Evolutionary conservation across 2,797 vertebrate genomes (phyloP).

Genomic region (Petrocephalus schoutedeni): DNA sequence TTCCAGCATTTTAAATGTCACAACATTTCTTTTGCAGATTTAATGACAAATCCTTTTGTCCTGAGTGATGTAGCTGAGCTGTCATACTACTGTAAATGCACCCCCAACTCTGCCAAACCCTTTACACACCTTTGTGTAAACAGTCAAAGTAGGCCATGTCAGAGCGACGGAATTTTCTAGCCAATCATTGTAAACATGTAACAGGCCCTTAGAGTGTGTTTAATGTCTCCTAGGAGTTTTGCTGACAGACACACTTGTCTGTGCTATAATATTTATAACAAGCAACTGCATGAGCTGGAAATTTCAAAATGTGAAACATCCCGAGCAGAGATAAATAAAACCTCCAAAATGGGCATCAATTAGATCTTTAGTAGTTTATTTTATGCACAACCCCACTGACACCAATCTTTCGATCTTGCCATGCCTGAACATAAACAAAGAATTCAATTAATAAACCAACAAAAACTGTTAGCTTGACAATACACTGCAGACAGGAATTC

Average conservation of each 20-base stretch:
- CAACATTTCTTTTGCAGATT: slow-evolving; percentile 6
- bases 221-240: not conserved
- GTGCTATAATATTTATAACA: not conserved
- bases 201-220: not conserved
- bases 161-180: not conserved
- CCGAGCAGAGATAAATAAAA: not conserved
- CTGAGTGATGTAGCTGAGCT: not conserved
- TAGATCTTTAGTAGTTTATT: not conserved
- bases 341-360: not conserved
- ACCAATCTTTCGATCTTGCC: not conserved
- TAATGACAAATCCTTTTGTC: not conserved
- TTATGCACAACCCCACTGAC: not conserved
- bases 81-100: not conserved
- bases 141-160: not conserved
- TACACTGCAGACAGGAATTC: not conserved
- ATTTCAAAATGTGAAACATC: not conserved
- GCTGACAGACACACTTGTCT: slow-evolving; percentile 14
- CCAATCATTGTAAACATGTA: not conserved
- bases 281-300: not conserved
- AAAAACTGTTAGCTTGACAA: not conserved
- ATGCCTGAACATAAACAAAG: not conserved
- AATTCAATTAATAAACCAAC: not conserved
- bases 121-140: not conserved
- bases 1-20: not conserved
- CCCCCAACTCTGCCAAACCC: not conserved